These are phyloP conservation scores for Tribolium freemani DNA, from an alignment of 2,888 invertebrate species.

Conservation along the genomic window DNA sequence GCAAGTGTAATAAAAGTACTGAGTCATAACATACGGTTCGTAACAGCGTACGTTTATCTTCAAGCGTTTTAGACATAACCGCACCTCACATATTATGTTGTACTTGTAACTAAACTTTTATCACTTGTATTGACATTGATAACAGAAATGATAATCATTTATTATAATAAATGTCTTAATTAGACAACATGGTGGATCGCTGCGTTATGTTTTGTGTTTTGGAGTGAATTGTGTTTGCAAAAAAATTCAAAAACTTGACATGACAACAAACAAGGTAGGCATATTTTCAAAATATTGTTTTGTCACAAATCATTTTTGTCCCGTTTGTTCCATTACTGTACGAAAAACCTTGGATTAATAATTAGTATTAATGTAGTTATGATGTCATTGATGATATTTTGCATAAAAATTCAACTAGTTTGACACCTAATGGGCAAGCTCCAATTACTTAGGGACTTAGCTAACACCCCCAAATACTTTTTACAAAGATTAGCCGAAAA, in stretches of 20 bases:
- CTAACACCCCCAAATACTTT: too few species aligned
- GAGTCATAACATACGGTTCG: slow-evolving; percentile 29
- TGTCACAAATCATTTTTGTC: too few species aligned
- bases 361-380: not conserved
- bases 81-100: not conserved
- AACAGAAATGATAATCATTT: not conserved
- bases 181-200: not conserved
- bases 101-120: slow-evolving; percentile 6
- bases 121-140: slow-evolving; percentile 9
- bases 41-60: slow-evolving; percentile 17
- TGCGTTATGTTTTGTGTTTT: not conserved
- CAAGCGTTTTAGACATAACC: not conserved
- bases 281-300: too few species aligned
- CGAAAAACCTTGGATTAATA: not conserved
- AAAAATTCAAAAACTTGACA: too few species aligned
- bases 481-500: too few species aligned
- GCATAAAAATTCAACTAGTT: too few species aligned
- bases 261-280: too few species aligned
- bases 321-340: too few species aligned
- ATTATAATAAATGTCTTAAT: not conserved
- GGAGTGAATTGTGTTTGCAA: not conserved
- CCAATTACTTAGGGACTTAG: not conserved
- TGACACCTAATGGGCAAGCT: not conserved
- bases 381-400: not conserved
- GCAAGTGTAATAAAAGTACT: slow-evolving; percentile 33